Percentiles rank a stretch among this genome's conserved stretches.
Evolutionary conservation across 2,113 vertebrate genomes (phyloP).

Genomic region (Phyllopteryx taeniolatus): DNA sequence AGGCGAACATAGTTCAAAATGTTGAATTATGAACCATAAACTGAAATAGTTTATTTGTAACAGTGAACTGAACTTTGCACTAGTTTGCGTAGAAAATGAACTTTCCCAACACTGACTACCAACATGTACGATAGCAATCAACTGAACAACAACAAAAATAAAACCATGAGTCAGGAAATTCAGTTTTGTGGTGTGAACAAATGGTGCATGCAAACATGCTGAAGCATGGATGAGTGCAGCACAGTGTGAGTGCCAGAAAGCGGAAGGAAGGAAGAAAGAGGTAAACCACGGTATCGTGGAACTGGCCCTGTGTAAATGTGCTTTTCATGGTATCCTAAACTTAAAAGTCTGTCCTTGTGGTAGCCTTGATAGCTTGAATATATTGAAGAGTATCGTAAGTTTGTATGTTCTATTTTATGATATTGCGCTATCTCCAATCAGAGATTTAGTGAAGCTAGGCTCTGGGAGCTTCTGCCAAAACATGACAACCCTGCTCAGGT

Average conservation of each 20-base stretch:
- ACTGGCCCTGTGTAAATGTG: neutral
- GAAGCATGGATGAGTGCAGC: neutral
- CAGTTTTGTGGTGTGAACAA: neutral
- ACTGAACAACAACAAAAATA: too few relatives aligned
- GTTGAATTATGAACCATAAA: too few relatives aligned
- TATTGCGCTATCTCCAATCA: slow-evolving; percentile 35
- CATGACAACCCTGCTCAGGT: slow-evolving; percentile 35
- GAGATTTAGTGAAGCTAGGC: slow-evolving; percentile 15
- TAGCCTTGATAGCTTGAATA: slow-evolving; percentile 8
- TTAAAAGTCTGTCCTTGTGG: slow-evolving; percentile 3
- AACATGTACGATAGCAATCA: too few relatives aligned
- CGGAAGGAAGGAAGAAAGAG: neutral
- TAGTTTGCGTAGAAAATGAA: too few relatives aligned
- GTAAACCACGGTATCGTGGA: neutral
- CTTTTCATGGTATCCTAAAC: neutral
- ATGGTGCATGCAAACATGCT: neutral
- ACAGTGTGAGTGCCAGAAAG: neutral
- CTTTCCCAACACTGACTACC: too few relatives aligned
- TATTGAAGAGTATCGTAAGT: slow-evolving; percentile 16
- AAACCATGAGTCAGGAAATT: neutral
- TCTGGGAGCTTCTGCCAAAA: slow-evolving; percentile 13
- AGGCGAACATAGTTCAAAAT: too few relatives aligned
- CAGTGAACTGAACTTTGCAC: too few relatives aligned
- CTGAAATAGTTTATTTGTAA: too few relatives aligned
- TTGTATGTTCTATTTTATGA: slow-evolving; percentile 13